phyloP scores from a whole-genome alignment of 1,140 invertebrate species.

The Cydia amplana region DNA sequence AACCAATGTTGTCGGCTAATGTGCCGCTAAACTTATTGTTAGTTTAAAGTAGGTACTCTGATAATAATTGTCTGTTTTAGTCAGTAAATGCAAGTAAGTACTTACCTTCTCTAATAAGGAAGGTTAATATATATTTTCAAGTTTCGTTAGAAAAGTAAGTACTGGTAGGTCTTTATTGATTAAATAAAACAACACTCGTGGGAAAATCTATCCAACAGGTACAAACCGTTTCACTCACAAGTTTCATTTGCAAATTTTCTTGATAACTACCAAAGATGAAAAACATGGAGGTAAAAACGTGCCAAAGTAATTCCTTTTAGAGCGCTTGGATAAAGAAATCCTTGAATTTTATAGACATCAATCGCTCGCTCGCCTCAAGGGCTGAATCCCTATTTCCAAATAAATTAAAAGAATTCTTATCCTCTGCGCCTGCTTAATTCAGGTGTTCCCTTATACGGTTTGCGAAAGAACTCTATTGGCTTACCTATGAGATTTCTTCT shows the following conservation, averaged over 20 bases:
- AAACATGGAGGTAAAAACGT: constrained; percentile 20
- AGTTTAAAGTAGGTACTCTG: too few relatives aligned
- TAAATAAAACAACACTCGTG: too few relatives aligned
- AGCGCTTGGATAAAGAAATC: constrained; percentile 39
- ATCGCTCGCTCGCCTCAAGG: constrained; percentile 39
- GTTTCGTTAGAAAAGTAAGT: too few relatives aligned
- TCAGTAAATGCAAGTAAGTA: too few relatives aligned
- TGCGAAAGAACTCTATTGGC: neutral
- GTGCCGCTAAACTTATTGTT: too few relatives aligned
- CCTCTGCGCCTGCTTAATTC: constrained; percentile 23
- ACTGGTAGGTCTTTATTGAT: too few relatives aligned
- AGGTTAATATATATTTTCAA: too few relatives aligned
- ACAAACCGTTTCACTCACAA: neutral
- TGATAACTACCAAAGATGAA: constrained; percentile 19
- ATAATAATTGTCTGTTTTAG: too few relatives aligned
- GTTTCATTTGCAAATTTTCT: neutral
- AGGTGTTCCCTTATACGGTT: constrained; percentile 20
- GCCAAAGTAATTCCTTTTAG: constrained; percentile 20
- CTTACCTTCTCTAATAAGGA: too few relatives aligned
- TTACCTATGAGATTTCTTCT: constrained; percentile 1
- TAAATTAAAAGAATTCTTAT: constrained; percentile 46
- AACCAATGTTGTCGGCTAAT: too few relatives aligned
- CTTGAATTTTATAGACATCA: constrained; percentile 43
- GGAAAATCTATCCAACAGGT: neutral
- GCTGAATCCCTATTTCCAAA: constrained; percentile 41